Evolutionary conservation across 2,113 vertebrate species (phyloP), one percentile per base, ranked within the genome.

Genomic region (Etheostoma cragini): DNA sequence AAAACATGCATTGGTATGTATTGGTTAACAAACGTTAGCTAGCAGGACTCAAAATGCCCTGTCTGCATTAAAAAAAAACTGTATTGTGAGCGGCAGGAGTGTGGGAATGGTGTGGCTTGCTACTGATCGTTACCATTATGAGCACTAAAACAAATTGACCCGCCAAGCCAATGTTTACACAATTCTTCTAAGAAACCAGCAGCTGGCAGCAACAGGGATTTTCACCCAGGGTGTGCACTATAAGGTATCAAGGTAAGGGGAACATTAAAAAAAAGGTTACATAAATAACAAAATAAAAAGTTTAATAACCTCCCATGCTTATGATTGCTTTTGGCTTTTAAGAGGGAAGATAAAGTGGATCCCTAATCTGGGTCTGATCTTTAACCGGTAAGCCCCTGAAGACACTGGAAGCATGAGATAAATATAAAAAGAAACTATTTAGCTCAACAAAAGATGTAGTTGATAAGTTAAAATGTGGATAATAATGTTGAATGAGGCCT

Each of bases 131-230:
- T 21, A 57, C 66, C 15, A 38, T 0, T 13, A 14, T 19, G 47
- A 78, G 60, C 50, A 76, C 49, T 61, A 73, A 78, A 87, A 62
- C 58, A 82, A 87, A 82, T 0, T 64, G 10, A 57, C 5, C 46
- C 53, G 38, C 16, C 58, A 24, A n/a, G 30, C 19, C 15, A 4
- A 15, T 74, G 58, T 87, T 87, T 67, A 62, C 38, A 13, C 22
- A 68, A 45, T 38, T 45, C 33, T 46, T 45, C 64, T 56, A 21
- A 21, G 76, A 75, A 67, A 63, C 16, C 15, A 33, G 42, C 75
- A 77, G 61, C 38, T 75, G 52, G 42, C 24, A 17, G 15, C 65
- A 22, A 61, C n/a, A 56, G 58, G 33, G 30, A 47, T 30, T 53
- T 47, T 75, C 45, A 68, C 14, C 0, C 2, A 47, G 2, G 38